phyloP scores from a whole-genome alignment of 1,140 invertebrate genomes.

The Solen grandis region DNA sequence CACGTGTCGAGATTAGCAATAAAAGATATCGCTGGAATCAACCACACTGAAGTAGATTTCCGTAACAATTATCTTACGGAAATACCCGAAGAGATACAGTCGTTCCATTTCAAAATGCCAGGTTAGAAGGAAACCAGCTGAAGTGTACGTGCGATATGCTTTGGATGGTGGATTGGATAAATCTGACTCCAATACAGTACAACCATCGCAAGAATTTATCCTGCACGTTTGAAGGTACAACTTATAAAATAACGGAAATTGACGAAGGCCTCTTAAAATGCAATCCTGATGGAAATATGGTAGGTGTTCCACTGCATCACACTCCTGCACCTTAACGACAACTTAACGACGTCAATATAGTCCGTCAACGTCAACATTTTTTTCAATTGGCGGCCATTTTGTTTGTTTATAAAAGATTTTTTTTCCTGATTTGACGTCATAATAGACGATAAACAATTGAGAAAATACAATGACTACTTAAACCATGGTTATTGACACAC shows the following conservation, averaged over 20 bases:
- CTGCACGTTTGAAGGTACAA: background rate
- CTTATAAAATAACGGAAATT: background rate
- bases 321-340: too few relatives aligned
- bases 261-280: background rate
- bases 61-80: conserved; percentile 8
- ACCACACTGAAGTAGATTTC: conserved; percentile 30
- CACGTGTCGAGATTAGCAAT: conserved; percentile 7
- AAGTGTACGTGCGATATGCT: conserved; percentile 46
- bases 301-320: too few relatives aligned
- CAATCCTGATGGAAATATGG: background rate
- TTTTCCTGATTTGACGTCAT: too few relatives aligned
- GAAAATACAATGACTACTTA: too few relatives aligned
- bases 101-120: conserved; percentile 25
- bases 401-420: too few relatives aligned
- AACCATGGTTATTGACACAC: too few relatives aligned
- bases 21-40: conserved; percentile 12
- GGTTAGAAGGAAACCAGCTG: conserved; percentile 7
- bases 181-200: background rate
- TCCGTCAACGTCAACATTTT: too few relatives aligned
- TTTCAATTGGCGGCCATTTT: too few relatives aligned
- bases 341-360: too few relatives aligned
- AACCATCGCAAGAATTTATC: background rate
- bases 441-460: too few relatives aligned
- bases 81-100: conserved; percentile 17
- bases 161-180: conserved; percentile 55